These are phyloP conservation scores for Fragum whitleyi DNA, from an alignment of 2,888 invertebrate species.

Conservation along the genomic window DNA sequence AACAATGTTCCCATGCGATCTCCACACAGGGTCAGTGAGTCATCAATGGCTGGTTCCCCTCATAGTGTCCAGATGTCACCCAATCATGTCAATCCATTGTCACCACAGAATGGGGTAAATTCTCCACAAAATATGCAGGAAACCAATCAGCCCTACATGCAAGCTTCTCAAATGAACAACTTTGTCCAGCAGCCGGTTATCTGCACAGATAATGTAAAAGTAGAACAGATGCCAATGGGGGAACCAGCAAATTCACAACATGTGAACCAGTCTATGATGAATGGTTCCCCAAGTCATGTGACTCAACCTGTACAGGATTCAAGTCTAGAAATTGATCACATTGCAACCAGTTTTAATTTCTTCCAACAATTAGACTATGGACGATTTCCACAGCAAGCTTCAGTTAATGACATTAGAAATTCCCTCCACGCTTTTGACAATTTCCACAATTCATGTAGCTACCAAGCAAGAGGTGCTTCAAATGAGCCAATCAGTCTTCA, in stretches of 20 bases:
- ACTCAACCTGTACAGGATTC: conserved; percentile 23
- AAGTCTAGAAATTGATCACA: conserved; percentile 34
- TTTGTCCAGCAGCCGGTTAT: background rate
- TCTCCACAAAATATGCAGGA: conserved; percentile 12
- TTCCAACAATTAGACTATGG: conserved; percentile 20
- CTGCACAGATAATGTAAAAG: conserved; percentile 1
- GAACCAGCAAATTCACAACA: conserved; percentile 1
- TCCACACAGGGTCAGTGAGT: conserved; percentile 26
- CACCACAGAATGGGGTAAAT: conserved; percentile 20
- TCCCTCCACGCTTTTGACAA: conserved; percentile 15
- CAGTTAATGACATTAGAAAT: conserved; percentile 16
- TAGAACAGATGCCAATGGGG: conserved; percentile 13
- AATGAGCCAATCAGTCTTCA: background rate
- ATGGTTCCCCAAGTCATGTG: conserved; percentile 22
- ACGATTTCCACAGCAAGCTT: background rate
- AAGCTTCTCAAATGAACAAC: conserved; percentile 2
- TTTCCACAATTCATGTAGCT: conserved; percentile 23
- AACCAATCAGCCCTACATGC: background rate
- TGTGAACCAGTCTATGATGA: conserved; percentile 1
- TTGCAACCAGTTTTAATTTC: conserved; percentile 19
- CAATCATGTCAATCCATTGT: conserved; percentile 9
- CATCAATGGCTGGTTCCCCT: conserved; percentile 42
- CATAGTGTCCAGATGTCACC: conserved; percentile 36
- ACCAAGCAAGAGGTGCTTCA: conserved; percentile 31
- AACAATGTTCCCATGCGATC: conserved; percentile 34